Base-by-base conservation (phyloP, 2,888 invertebrate genomes). In the Chloroclystis v-ata region DNA sequence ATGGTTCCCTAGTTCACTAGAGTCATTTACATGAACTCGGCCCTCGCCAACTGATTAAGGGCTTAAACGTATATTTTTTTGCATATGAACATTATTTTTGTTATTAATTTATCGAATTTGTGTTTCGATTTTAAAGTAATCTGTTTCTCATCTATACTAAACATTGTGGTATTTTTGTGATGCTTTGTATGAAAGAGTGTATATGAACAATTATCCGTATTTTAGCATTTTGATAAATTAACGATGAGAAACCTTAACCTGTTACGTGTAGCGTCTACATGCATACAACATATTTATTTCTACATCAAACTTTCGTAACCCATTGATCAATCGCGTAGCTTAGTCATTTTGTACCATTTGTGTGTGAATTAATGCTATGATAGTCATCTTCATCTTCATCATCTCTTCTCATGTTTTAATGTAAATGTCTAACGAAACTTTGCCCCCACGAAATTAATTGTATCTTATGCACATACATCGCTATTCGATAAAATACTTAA, bases 11-110 rank as follows among this genome's bases (percentile, higher is more conserved):
- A 20, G 35, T 24, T 35, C 11, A 11, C 16, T 20, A 33, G 14
- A 16, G 10, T 10, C 11, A 20, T 50, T 43, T 39, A 44, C 40
- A 14, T 65, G 70, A 56, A 67, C 38, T 8, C 61, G 55, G 54
- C 38, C 49, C 59, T 52, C 50, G 40, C 47, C 35, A 56, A 50
- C 62, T 59, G 57, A 50, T 61, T 49, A 58, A 59, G 64, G 53
- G 65, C 64, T 60, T 61, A 59, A 65, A 60, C 57, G 62, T 69
- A 69, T 74, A 68, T 49, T 45, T 43, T 75, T 78, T 79, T 78
- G 76, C 82, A 78, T 80, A 78, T 75, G 67, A 73, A 82, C 76
- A 75, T 50, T 82, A 80, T 82, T 84, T 20, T 84, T 82, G 80
- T 83, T 82, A 82, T 72, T 74, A 71, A 74, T 81, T 81, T 82